Evolutionary conservation across 2,797 vertebrate species (phyloP), one percentile per base, ranked within the genome.

Genomic region (Cottoperca gobio): DNA sequence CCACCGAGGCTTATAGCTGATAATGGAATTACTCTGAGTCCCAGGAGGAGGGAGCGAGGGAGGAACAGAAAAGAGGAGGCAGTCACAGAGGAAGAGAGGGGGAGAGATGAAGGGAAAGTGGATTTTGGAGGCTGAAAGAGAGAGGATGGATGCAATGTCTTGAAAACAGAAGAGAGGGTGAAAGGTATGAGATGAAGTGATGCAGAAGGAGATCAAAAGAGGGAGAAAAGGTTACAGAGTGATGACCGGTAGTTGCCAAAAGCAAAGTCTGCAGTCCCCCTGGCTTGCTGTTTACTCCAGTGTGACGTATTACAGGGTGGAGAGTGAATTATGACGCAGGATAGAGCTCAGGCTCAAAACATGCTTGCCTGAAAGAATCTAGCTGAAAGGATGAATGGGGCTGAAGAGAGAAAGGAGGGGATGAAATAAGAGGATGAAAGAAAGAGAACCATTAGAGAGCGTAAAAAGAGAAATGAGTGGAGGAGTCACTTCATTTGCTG

Each of bases 11-110:
- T 90, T 91, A 91, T 74, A 86, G 89, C 85, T 90, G 91, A 94
- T 93, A 94, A 93, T 92, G 91, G 91, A 93, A 93, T 94, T 93
- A 93, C 86, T 92, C 78, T 78, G 76, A 89, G 86, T 91, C 89
- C 83, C 80, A 78, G 60, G 83, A 81, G 83, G 82, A 86, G 73
- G 31, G 64, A 67, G 69, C 12, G 70, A 70, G 73, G 66, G 73
- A 76, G 81, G 60, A 81, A 76, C 54, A 67, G 76, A 81, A 33
- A 46, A 77, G 59, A 66, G 64, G 57, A 74, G 57, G 76, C 72
- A 83, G 65, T 65, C 54, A 19, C 24, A 72, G 58, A 74, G 68
- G 58, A 58, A 52, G 52, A 79, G 42, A 76, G 52, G 52, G 45
- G 49, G 74, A 14, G 57, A 79, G 75, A 81, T 70, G 78, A 80